phyloP scores from a whole-genome alignment of 1,140 invertebrate species.

The Pseudomyrmex gracilis region DNA sequence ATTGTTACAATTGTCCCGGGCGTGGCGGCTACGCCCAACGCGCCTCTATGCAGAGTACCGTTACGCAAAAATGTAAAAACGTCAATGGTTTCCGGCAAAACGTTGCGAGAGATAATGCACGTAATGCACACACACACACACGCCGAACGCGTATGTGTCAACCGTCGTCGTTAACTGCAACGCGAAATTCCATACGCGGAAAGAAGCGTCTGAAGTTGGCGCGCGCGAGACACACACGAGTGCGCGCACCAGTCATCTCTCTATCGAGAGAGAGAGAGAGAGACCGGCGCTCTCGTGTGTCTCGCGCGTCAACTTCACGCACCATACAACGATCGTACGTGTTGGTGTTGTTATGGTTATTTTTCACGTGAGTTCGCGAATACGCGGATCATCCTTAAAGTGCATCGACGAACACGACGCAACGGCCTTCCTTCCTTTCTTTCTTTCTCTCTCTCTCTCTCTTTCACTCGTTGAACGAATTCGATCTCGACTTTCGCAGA shows the following conservation, averaged over 20 bases:
- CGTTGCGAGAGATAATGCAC: slow-evolving; percentile 47
- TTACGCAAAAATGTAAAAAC: slow-evolving; percentile 24
- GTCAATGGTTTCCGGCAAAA: slow-evolving; percentile 50
- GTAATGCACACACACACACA: not conserved
- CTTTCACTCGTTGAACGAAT: slow-evolving; percentile 9
- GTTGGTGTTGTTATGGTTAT: too few species aligned
- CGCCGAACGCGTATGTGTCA: not conserved
- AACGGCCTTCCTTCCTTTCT: slow-evolving; percentile 27
- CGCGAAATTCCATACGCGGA: slow-evolving; percentile 44
- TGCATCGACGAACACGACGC: not conserved
- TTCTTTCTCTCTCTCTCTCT: too few species aligned
- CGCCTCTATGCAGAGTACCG: not conserved
- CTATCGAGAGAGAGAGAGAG: too few species aligned
- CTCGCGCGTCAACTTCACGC: too few species aligned
- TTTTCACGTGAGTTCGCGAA: slow-evolving; percentile 3
- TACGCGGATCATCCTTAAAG: slow-evolving; percentile 47
- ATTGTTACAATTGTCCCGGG: slow-evolving; percentile 40
- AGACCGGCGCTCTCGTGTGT: too few species aligned
- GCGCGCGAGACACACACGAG: too few species aligned
- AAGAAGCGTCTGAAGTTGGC: not conserved
- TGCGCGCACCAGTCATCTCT: too few species aligned
- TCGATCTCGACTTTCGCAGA: slow-evolving; percentile 35
- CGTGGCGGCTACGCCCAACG: slow-evolving; percentile 50
- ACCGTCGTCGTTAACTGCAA: not conserved
- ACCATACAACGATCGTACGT: too few species aligned